Percentiles rank a stretch among this genome's conserved stretches.
phyloP scores from a whole-genome alignment of 1,140 invertebrate species.

The Zaprionus ghesquierei region DNA sequence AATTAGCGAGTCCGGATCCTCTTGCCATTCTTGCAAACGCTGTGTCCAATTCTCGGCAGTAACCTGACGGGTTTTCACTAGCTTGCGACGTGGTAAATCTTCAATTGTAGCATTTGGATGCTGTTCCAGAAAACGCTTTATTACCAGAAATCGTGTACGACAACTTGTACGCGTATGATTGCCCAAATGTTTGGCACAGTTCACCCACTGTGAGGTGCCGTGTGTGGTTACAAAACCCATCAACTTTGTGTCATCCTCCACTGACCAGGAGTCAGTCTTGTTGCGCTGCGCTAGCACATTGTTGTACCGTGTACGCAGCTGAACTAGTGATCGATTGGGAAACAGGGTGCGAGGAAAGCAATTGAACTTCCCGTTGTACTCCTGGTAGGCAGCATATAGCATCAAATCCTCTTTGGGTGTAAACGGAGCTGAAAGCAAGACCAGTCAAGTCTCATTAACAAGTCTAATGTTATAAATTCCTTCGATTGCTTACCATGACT shows the following conservation, averaged over 20 bases:
- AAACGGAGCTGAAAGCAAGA: conserved; percentile 73
- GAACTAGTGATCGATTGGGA: conserved; percentile 84
- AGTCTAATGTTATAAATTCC: not conserved
- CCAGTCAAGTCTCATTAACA: not conserved
- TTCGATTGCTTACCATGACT: conserved; percentile 56
- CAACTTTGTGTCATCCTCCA: conserved; percentile 82
- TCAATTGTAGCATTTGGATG: conserved; percentile 68
- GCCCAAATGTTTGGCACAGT: conserved; percentile 80
- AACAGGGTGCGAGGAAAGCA: conserved; percentile 83
- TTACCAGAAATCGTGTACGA: conserved; percentile 82
- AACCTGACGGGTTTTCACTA: conserved; percentile 24
- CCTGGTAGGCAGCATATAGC: conserved; percentile 84
- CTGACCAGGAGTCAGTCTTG: conserved; percentile 82
- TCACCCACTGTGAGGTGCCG: conserved; percentile 82
- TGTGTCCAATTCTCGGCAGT: conserved; percentile 70
- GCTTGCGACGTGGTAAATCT: conserved; percentile 66
- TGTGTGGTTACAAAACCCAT: conserved; percentile 77
- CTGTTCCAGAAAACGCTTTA: conserved; percentile 77
- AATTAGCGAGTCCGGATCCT: conserved; percentile 38
- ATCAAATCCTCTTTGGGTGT: conserved; percentile 85
- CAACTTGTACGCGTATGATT: conserved; percentile 83
- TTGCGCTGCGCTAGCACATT: conserved; percentile 80
- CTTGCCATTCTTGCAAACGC: conserved; percentile 51
- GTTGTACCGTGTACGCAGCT: conserved; percentile 84
- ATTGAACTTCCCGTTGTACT: conserved; percentile 85